Percentiles rank a stretch among this genome's conserved stretches.
Conservation (phyloP, 2,888 invertebrate genomes). For the Papilio elwesi region DNA sequence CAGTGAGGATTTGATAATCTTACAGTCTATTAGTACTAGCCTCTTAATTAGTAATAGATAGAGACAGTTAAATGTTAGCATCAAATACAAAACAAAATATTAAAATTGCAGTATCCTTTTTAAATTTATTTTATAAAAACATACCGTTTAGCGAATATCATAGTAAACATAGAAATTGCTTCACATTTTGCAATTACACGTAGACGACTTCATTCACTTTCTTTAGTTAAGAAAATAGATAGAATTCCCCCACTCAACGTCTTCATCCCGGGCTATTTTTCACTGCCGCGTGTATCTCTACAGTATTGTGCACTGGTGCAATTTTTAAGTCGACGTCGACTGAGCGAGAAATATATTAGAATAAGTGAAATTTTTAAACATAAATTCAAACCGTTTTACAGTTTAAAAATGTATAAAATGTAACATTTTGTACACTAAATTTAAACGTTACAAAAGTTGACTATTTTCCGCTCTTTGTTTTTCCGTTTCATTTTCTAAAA, state of each 20-base stretch:
- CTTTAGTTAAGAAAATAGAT: constrained; percentile 54
- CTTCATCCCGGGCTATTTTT: constrained; percentile 73
- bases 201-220: constrained; percentile 66
- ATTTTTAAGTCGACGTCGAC: constrained; percentile 51
- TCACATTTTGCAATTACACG: background rate
- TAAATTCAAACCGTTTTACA: constrained; percentile 49
- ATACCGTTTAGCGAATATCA: background rate
- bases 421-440: background rate
- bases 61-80: too few species aligned
- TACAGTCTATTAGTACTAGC: too few species aligned
- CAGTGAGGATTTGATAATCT: too few species aligned
- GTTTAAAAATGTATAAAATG: constrained; percentile 49
- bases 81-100: background rate
- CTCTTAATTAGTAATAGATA: too few species aligned
- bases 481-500: background rate
- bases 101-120: background rate
- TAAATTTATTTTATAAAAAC: background rate
- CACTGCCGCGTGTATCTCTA: constrained; percentile 58
- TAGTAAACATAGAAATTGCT: constrained; percentile 30
- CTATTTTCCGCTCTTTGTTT: background rate
- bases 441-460: background rate
- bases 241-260: constrained; percentile 65
- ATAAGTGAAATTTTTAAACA: constrained; percentile 37
- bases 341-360: constrained; percentile 45
- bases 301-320: constrained; percentile 49